These are phyloP conservation scores for Poeciliopsis turneri DNA, from an alignment of 2,797 vertebrate species.

Conservation along the genomic window DNA sequence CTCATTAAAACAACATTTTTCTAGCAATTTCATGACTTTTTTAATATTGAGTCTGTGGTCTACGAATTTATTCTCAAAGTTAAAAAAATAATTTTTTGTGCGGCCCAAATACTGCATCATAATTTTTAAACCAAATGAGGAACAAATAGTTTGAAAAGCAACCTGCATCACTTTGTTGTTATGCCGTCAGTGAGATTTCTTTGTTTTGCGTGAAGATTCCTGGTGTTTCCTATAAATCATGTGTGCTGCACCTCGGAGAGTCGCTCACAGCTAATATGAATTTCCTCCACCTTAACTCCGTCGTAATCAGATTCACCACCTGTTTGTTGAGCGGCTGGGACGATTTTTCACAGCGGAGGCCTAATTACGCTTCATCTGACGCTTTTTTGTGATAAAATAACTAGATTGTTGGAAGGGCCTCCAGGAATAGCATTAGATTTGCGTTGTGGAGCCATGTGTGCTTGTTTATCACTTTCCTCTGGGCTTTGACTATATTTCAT, in stretches of 20 bases:
- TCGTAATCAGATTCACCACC: slow-evolving; percentile 75
- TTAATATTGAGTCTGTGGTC: background rate
- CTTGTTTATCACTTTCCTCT: slow-evolving; percentile 33
- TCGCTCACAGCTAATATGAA: slow-evolving; percentile 56
- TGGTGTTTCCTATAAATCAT: slow-evolving; percentile 65
- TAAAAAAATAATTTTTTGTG: background rate
- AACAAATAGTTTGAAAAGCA: background rate
- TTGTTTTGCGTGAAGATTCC: slow-evolving; percentile 45
- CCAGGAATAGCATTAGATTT: slow-evolving; percentile 51
- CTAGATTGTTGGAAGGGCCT: slow-evolving; percentile 47
- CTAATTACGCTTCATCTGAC: slow-evolving; percentile 58
- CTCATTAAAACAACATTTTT: no score
- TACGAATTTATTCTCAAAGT: background rate
- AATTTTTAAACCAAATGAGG: background rate
- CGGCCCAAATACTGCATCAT: background rate
- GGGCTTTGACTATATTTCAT: slow-evolving; percentile 30
- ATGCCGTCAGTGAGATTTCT: slow-evolving; percentile 32
- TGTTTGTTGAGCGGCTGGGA: slow-evolving; percentile 64
- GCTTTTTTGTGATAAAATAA: slow-evolving; percentile 54
- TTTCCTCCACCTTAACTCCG: slow-evolving; percentile 53
- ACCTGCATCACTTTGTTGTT: background rate
- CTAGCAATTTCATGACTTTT: no score
- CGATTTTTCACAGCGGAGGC: slow-evolving; percentile 51
- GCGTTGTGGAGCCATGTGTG: slow-evolving; percentile 35
- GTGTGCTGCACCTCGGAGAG: slow-evolving; percentile 49